Conservation (phyloP, 64 coral and sea anemone species). For the Porites lutea region DNA sequence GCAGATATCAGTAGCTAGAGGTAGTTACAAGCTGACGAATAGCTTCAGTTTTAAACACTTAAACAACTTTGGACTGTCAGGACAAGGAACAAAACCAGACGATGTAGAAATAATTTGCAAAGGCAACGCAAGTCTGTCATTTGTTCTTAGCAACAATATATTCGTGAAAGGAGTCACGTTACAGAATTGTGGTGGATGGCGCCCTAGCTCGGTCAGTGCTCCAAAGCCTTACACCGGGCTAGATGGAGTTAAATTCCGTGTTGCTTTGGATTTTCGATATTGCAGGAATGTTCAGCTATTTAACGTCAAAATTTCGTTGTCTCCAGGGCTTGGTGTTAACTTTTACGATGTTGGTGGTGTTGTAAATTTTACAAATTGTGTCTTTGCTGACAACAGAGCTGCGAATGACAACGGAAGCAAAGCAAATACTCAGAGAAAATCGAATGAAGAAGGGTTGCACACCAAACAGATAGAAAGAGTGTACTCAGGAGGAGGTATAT, state of each 20-base stretch:
- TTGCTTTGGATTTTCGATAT: slow-evolving; percentile 79
- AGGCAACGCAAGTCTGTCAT: slow-evolving; percentile 69
- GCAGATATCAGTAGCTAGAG: slow-evolving; percentile 47
- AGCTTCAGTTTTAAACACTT: slow-evolving; percentile 49
- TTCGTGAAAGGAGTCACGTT: slow-evolving; percentile 74
- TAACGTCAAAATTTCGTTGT: slow-evolving; percentile 40
- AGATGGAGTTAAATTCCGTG: slow-evolving; percentile 32
- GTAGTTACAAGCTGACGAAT: slow-evolving; percentile 49
- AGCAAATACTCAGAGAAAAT: not conserved
- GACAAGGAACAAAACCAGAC: not conserved
- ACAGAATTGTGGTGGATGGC: slow-evolving; percentile 71
- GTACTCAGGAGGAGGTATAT: slow-evolving; percentile 75
- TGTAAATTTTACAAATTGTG: slow-evolving; percentile 44
- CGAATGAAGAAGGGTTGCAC: not conserved
- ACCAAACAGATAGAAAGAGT: not conserved
- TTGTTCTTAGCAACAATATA: slow-evolving; percentile 67
- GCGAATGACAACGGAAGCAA: not conserved
- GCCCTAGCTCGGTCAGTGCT: slow-evolving; percentile 9
- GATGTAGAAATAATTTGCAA: slow-evolving; percentile 64
- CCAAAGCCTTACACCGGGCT: slow-evolving; percentile 56
- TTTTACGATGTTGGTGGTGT: slow-evolving; percentile 55
- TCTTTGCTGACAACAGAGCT: slow-evolving; percentile 55
- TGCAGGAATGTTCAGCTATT: slow-evolving; percentile 62
- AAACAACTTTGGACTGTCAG: slow-evolving; percentile 60
- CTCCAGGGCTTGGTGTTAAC: slow-evolving; percentile 76